These are phyloP conservation scores for Hylia prasina DNA, from an alignment of 2,113 vertebrate genomes.

Conservation along the genomic window DNA sequence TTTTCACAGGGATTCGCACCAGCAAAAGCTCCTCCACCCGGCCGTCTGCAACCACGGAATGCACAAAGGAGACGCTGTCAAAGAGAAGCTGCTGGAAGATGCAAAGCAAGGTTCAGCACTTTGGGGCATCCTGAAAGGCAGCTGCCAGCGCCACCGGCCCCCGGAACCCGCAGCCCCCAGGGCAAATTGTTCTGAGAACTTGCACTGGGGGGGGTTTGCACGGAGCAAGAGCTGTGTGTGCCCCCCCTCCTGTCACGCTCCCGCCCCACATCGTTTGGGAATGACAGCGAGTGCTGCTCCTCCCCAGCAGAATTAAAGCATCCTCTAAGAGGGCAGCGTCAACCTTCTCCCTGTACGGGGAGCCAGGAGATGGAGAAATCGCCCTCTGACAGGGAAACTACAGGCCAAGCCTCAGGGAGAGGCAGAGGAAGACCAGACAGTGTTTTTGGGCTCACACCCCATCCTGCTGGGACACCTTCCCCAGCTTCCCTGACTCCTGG, in stretches of 20 bases:
- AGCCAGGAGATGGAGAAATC: background rate
- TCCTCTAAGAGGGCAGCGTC: background rate
- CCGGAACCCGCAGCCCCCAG: rapidly evolving
- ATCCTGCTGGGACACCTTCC: background rate
- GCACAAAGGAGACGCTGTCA: background rate
- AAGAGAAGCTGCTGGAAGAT: constrained; percentile 19
- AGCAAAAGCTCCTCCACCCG: constrained; percentile 23
- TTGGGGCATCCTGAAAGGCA: background rate
- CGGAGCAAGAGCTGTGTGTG: rapidly evolving
- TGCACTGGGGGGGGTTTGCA: rapidly evolving
- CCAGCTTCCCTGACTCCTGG: background rate
- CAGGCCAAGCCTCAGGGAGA: background rate
- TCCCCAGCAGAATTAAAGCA: background rate
- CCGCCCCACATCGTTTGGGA: rapidly evolving
- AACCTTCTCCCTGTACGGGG: background rate
- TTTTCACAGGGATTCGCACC: background rate
- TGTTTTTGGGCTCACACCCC: background rate
- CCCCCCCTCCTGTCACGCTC: rapidly evolving
- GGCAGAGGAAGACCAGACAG: background rate
- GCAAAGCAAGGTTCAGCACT: background rate
- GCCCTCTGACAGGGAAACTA: rapidly evolving
- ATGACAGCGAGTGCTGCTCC: background rate
- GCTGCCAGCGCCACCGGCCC: background rate
- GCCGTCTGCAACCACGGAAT: background rate
- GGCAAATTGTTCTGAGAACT: background rate